Conservation (phyloP, 2,888 invertebrate species). For the Acrobasis consociella region DNA sequence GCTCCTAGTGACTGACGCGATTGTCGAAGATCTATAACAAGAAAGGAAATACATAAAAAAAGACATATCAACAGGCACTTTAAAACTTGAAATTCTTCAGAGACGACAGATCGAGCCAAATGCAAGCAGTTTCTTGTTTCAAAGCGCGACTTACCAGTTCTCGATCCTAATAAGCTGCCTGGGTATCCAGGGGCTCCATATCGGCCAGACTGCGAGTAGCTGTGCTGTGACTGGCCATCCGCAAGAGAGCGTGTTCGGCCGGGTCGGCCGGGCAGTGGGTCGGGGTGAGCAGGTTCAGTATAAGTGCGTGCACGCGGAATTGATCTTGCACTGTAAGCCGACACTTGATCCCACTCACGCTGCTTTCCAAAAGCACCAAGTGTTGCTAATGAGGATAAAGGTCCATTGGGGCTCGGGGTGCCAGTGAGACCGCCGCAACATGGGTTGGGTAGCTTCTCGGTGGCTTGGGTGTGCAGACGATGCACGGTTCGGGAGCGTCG, state of each 20-base stretch:
- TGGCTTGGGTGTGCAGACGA: slow-evolving; percentile 86
- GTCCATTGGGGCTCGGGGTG: slow-evolving; percentile 90
- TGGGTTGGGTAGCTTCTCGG: slow-evolving; percentile 89
- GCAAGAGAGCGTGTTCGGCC: slow-evolving; percentile 91
- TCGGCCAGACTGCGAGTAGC: slow-evolving; percentile 92
- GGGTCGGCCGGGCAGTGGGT: slow-evolving; percentile 91
- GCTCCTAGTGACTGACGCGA: slow-evolving; percentile 93
- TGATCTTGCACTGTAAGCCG: slow-evolving; percentile 95
- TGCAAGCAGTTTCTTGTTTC: slow-evolving; percentile 35
- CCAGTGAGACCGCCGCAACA: slow-evolving; percentile 89
- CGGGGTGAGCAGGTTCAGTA: slow-evolving; percentile 83
- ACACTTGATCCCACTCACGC: slow-evolving; percentile 89
- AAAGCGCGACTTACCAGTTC: slow-evolving; percentile 64
- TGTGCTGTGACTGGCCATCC: slow-evolving; percentile 95
- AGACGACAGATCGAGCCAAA: not conserved
- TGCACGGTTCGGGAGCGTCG: slow-evolving; percentile 90
- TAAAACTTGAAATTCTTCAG: not conserved
- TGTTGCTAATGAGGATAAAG: slow-evolving; percentile 91
- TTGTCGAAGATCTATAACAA: slow-evolving; percentile 88
- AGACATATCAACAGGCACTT: not conserved
- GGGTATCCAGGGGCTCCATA: slow-evolving; percentile 90
- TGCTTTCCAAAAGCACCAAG: slow-evolving; percentile 92
- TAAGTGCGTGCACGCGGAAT: slow-evolving; percentile 94
- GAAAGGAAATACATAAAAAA: slow-evolving; percentile 25
- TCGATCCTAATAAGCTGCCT: slow-evolving; percentile 83